phyloP scores from a whole-genome alignment of 2,797 vertebrate species.

The Ptychobarbus kaznakovi region DNA sequence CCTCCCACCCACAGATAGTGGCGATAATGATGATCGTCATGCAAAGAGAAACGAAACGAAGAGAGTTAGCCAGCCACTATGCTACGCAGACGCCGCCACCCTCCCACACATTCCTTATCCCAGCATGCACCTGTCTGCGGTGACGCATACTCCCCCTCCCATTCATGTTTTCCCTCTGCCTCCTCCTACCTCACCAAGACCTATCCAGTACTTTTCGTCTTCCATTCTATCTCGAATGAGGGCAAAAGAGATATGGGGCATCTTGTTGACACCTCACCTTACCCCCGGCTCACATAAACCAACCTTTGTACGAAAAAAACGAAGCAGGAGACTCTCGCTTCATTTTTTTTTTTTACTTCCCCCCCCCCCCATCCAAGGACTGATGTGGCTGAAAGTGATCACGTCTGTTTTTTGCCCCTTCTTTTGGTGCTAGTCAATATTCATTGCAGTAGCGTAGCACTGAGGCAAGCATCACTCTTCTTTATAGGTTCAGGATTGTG shows the following conservation, averaged over 20 bases:
- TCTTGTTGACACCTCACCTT: background rate
- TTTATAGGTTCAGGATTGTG: constrained; percentile 62
- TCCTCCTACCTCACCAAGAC: background rate
- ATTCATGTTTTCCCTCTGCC: background rate
- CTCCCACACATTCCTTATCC: constrained; percentile 57
- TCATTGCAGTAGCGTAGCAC: constrained; percentile 64
- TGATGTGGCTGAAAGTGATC: constrained; percentile 75
- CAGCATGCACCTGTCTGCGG: constrained; percentile 63
- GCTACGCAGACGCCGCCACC: constrained; percentile 43
- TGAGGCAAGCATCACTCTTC: constrained; percentile 63
- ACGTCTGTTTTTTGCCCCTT: constrained; percentile 77
- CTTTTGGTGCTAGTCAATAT: constrained; percentile 75
- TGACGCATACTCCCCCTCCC: constrained; percentile 50
- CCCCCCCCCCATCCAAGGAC: constrained; percentile 69
- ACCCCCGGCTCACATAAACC: background rate
- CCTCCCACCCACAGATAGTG: constrained; percentile 55
- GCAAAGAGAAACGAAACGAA: constrained; percentile 55
- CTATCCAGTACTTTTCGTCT: constrained; percentile 7
- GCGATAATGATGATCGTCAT: constrained; percentile 50
- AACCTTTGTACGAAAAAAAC: background rate
- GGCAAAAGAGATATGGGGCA: constrained; percentile 60
- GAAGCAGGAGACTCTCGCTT: constrained; percentile 3
- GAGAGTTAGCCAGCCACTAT: constrained; percentile 53
- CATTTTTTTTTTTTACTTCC: constrained; percentile 54
- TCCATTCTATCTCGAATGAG: constrained; percentile 16